phyloP scores from a whole-genome alignment of 2,113 vertebrate genomes.

The Rhombomys opimus region DNA sequence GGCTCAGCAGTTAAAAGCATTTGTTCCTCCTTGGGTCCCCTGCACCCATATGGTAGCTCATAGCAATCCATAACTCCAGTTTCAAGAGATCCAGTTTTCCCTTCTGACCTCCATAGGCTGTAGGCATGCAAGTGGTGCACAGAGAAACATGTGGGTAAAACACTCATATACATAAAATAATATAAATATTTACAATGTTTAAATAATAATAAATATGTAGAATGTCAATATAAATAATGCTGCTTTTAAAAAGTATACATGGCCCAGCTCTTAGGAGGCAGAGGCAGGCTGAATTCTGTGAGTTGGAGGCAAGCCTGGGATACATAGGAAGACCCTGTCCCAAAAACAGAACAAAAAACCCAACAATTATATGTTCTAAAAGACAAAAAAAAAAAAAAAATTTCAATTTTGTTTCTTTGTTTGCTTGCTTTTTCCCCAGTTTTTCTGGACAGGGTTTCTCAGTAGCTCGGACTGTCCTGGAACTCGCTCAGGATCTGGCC shows the following conservation, averaged over 20 bases:
- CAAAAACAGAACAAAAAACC: not conserved
- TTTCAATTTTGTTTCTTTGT: not conserved
- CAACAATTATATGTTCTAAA: not conserved
- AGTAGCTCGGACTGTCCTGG: not conserved
- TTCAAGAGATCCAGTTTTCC: not conserved
- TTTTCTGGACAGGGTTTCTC: not conserved
- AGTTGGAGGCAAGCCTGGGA: not conserved
- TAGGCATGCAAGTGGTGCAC: not conserved
- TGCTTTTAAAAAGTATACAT: not conserved
- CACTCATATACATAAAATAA: not conserved
- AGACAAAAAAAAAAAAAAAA: not conserved
- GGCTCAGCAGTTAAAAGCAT: not conserved
- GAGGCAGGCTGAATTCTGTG: not conserved
- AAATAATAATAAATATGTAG: not conserved
- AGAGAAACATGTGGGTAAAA: not conserved
- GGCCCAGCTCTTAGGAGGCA: not conserved
- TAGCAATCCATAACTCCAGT: not conserved
- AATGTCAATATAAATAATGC: constrained; percentile 33
- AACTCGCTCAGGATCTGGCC: not conserved
- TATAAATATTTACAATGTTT: not conserved
- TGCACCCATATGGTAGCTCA: not conserved
- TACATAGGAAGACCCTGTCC: not conserved
- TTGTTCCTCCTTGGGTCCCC: not conserved
- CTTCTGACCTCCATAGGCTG: not conserved
- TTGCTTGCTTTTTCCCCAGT: not conserved